Base-by-base conservation (phyloP, 2,888 invertebrate genomes). In the Flabesymbios commensalis region DNA sequence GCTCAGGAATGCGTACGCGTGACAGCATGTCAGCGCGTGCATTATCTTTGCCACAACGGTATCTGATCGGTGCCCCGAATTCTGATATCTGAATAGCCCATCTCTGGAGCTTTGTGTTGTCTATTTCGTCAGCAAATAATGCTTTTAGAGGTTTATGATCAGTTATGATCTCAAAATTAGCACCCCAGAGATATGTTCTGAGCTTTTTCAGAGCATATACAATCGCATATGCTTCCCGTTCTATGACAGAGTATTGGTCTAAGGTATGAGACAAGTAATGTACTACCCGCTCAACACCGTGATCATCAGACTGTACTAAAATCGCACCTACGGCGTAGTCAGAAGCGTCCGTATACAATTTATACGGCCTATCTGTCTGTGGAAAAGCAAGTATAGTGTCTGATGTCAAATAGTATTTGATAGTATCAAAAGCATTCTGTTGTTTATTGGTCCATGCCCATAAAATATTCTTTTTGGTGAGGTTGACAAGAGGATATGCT, bases 31-130 rank as follows among this genome's bases (percentile, higher is more conserved):
- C n/a, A n/a, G n/a, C n/a, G n/a, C n/a, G n/a, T n/a, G n/a, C n/a
- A n/a, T n/a, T n/a, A n/a, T n/a, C n/a, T 36, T 36, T 36, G 17
- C 62, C 1, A 59, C n/a, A 19, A 43, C 36, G 26, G 0, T 10
- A 4, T 47, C 45, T n/a, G 31, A 19, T 2, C 39, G 5, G 10
- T 7, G 19, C 57, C 22, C 61, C 64, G 31, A 48, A 64, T 41
- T 64, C 64, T 7, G 60, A 57, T 7, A 64, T 7, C 4, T 61
- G 33, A 3, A 64, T 58, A 0, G 58, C 61, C 64, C 64, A 61
- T 10, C 58, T 22, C 49, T 64, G 61, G 1, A 64, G 45, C 19
- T 39, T 52, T 2, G 61, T 64, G 26, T 61, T 64, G 14, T 49
- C 36, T 5, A 61, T 45, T 39, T 64, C 58, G 4, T 59, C 42